Conservation (phyloP, 2,797 vertebrate species). For the Remorina albescens region DNA sequence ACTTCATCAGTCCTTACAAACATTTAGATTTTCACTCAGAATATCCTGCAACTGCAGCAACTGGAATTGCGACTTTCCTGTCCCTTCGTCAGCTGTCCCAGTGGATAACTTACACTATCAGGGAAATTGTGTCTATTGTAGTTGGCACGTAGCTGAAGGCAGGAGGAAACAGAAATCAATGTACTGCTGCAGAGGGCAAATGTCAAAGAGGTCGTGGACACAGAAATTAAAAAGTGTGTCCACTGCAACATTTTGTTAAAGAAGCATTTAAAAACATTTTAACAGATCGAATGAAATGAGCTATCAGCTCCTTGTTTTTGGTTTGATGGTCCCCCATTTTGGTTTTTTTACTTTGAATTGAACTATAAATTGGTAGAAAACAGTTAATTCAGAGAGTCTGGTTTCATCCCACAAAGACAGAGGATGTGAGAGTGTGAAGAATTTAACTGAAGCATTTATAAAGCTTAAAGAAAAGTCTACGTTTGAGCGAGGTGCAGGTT, state of each 20-base stretch:
- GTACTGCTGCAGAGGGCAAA: slow-evolving; percentile 47
- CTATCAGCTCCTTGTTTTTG: not conserved
- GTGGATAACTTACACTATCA: slow-evolving; percentile 76
- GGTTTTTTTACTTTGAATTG: no score
- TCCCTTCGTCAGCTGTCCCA: slow-evolving; percentile 70
- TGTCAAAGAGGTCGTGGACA: slow-evolving; percentile 70
- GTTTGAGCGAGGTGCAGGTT: slow-evolving; percentile 71
- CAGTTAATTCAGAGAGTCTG: not conserved
- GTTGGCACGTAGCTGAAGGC: slow-evolving; percentile 72
- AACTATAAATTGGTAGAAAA: slow-evolving; percentile 19
- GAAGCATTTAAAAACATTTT: not conserved
- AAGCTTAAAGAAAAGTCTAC: slow-evolving; percentile 63
- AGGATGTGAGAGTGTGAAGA: slow-evolving; percentile 2
- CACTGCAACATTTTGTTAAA: not conserved
- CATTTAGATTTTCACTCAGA: not conserved
- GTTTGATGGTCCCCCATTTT: not conserved
- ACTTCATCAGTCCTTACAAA: not conserved
- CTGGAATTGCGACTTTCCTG: not conserved
- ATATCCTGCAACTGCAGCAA: no score
- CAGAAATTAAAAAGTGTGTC: not conserved
- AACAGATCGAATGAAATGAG: not conserved
- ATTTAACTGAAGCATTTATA: slow-evolving; percentile 60
- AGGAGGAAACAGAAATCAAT: slow-evolving; percentile 80
- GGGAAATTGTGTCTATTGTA: slow-evolving; percentile 40
- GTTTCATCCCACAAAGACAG: not conserved